Evolutionary conservation across 2,888 invertebrate species (phyloP).

Genomic region (Toxonevra muliebris): DNA sequence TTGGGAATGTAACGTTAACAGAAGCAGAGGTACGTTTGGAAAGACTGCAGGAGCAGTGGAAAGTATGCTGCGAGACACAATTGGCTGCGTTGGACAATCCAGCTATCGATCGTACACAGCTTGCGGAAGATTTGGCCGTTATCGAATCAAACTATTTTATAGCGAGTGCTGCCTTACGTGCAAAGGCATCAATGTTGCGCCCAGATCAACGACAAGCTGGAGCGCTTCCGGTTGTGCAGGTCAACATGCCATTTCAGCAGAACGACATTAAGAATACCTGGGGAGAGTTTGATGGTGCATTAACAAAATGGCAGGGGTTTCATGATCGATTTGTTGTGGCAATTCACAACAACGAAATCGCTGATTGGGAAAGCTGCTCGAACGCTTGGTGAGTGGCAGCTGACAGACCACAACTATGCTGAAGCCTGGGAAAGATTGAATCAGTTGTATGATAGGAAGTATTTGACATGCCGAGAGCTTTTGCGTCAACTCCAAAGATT

Average conservation of each 20-base stretch:
- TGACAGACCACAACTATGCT: conserved; percentile 25
- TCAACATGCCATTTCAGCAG: conserved; percentile 16
- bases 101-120: no score
- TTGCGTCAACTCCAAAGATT: conserved; percentile 11
- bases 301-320: conserved; percentile 21
- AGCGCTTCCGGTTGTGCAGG: no score
- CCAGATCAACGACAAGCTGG: not conserved
- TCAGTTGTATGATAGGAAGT: conserved; percentile 9
- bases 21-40: no score
- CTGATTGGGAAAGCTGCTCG: conserved; percentile 1
- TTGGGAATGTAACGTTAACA: no score
- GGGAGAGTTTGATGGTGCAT: conserved; percentile 25
- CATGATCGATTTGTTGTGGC: not conserved
- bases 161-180: no score
- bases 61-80: no score
- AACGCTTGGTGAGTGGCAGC: conserved; percentile 22
- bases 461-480: conserved; percentile 4
- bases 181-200: no score
- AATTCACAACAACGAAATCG: no score
- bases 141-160: no score
- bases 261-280: conserved; percentile 15
- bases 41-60: no score
- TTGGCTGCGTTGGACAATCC: no score
- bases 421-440: conserved; percentile 26
- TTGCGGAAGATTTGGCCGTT: no score